Evolutionary conservation across 1,140 invertebrate genomes (phyloP).

Genomic region (Linepithema humile): DNA sequence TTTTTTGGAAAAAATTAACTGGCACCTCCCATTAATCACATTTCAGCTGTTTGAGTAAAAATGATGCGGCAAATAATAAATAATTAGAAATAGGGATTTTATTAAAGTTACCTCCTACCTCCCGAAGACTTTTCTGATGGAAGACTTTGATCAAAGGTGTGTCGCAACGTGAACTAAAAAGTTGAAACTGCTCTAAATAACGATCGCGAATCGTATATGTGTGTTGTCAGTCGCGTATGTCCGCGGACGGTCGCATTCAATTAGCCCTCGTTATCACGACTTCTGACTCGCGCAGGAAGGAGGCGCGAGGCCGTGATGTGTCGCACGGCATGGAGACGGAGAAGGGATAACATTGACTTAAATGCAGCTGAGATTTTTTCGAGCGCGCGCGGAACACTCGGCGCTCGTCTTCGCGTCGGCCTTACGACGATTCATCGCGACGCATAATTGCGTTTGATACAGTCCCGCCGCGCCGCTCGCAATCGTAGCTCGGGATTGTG

Average conservation of each 20-base stretch:
- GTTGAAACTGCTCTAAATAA: background rate
- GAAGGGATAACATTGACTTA: slow-evolving; percentile 52
- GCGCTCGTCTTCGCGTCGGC: background rate
- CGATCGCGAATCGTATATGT: background rate
- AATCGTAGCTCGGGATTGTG: background rate
- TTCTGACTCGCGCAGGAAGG: slow-evolving; percentile 42
- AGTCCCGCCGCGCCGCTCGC: background rate
- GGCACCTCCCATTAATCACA: background rate
- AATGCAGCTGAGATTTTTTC: slow-evolving; percentile 42
- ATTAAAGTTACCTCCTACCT: background rate
- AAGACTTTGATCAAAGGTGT: background rate
- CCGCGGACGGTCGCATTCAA: slow-evolving; percentile 33
- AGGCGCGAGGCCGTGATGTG: slow-evolving; percentile 30
- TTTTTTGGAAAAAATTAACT: slow-evolving; percentile 3
- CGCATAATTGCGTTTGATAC: background rate
- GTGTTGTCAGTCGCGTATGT: slow-evolving; percentile 4
- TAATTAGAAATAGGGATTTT: background rate
- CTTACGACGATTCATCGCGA: background rate
- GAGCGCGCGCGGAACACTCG: background rate
- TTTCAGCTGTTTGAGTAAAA: background rate
- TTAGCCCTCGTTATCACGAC: slow-evolving; percentile 51
- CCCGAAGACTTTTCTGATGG: background rate
- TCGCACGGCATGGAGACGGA: background rate
- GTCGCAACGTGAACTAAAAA: background rate
- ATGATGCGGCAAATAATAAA: background rate